Conservation (phyloP, 2,797 vertebrate genomes). For the Spea hammondii region DNA sequence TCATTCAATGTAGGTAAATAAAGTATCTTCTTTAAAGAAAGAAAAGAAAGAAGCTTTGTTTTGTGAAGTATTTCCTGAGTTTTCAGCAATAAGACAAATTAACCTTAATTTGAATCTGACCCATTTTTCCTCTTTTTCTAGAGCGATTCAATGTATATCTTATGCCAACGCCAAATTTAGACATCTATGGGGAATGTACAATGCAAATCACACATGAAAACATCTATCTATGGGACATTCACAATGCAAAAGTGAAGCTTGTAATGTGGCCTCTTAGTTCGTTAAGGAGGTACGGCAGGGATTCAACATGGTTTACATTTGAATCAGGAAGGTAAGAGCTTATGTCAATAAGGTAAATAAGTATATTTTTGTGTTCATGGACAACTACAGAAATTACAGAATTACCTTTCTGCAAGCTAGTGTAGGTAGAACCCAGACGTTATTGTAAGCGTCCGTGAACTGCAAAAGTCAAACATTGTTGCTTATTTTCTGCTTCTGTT, state of each 20-base stretch:
- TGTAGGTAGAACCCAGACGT: too few relatives aligned
- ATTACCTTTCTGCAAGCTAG: too few relatives aligned
- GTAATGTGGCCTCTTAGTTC: slow-evolving; percentile 99
- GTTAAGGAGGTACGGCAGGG: slow-evolving; percentile 90
- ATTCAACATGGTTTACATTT: slow-evolving; percentile 98
- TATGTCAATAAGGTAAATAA: too few relatives aligned
- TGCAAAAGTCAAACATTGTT: too few relatives aligned
- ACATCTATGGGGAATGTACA: slow-evolving; percentile 98
- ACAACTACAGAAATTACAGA: too few relatives aligned
- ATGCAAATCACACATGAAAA: slow-evolving; percentile 99
- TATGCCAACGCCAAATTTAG: slow-evolving; percentile 97
- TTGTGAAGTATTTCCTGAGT: not conserved
- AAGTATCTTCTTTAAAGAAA: not conserved
- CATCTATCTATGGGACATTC: slow-evolving; percentile 99
- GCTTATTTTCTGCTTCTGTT: too few relatives aligned
- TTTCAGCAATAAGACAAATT: not conserved
- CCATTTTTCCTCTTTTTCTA: slow-evolving; percentile 60
- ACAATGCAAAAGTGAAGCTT: slow-evolving; percentile 94
- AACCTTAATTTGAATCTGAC: not conserved
- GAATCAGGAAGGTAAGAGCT: slow-evolving; percentile 91
- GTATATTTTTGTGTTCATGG: too few relatives aligned
- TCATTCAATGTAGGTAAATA: not conserved
- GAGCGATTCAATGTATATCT: slow-evolving; percentile 97
- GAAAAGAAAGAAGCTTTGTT: too few relatives aligned
- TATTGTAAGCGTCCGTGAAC: too few relatives aligned